Base-by-base conservation (phyloP, 1,140 invertebrate species). In the Drosophila lini region DNA sequence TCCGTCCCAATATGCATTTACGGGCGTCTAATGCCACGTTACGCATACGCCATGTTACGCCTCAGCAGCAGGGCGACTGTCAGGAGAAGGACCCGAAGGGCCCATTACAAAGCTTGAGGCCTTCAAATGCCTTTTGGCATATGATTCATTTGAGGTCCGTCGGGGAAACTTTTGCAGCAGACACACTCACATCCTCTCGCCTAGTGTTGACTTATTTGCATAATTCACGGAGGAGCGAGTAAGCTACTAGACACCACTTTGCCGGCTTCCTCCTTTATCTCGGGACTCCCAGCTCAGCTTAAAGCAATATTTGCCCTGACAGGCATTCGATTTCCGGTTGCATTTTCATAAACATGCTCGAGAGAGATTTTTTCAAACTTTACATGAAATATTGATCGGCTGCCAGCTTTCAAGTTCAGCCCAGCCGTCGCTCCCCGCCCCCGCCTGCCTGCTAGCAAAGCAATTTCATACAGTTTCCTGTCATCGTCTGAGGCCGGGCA, bases 261-360 rank as follows among this genome's bases (percentile, higher is more conserved):
- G 16, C 68, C 32, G 16, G 15, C 22, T 38, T 45, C 15, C 50
- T 48, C 25, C 53, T 56, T 25, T 56, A 41, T 73, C 48, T 42
- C 41, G 22, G n/a, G 19, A 32, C 52, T 65, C 45, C 52, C 52
- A 36, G 42, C 44, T 62, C 45, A 59, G 67, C 69, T 69, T 75
- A 83, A 79, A 75, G 73, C 78, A 74, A 79, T 83, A 25, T 80
- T 83, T 40, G 61, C 74, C 79, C 81, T 86, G 78, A 75, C 78
- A 86, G 82, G 81, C 82, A 75, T 86, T 85, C 82, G 74, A 86
- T 86, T 85, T 85, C 82, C 81, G 82, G 78, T 74, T 81, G 83
- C 81, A 86, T 85, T 86, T 85, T 81, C 82, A 86, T 86, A 86
- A 85, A 86, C 79, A 85, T 86, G 78, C 84, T 71, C 73, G 62